Evolutionary conservation across 2,888 invertebrate genomes (phyloP).

Genomic region (Calliscelio sp.): DNA sequence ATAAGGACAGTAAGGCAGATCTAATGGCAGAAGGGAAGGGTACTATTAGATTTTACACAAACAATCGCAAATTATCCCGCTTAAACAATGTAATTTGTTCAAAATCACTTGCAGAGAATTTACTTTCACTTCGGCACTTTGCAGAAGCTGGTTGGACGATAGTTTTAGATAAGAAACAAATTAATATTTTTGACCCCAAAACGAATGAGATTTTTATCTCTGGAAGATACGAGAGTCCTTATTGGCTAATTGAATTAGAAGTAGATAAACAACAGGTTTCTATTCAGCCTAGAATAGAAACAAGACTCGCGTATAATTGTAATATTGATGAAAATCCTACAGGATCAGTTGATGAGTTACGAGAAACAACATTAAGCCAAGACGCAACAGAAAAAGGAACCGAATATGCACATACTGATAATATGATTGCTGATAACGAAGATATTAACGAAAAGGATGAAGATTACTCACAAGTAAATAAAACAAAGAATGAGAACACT

Average conservation of each 20-base stretch:
- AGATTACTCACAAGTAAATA: too few relatives aligned
- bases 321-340: too few relatives aligned
- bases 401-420: too few relatives aligned
- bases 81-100: slow-evolving; percentile 20
- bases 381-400: too few relatives aligned
- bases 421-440: too few relatives aligned
- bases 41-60: not conserved
- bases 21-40: slow-evolving; percentile 8
- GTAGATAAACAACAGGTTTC: not conserved
- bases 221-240: slow-evolving; percentile 33
- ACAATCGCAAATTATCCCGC: not conserved
- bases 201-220: not conserved
- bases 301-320: slow-evolving; percentile 21
- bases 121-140: slow-evolving; percentile 9
- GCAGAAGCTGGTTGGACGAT: slow-evolving; percentile 15
- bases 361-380: too few relatives aligned
- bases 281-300: slow-evolving; percentile 49
- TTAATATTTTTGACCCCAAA: slow-evolving; percentile 16
- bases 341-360: too few relatives aligned
- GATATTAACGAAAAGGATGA: too few relatives aligned
- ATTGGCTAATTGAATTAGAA: not conserved
- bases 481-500: too few relatives aligned
- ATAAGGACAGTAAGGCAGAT: slow-evolving; percentile 17
- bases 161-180: not conserved
- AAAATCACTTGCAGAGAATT: slow-evolving; percentile 1